These are phyloP conservation scores for Meles meles DNA, from an alignment of 2,113 vertebrate genomes.

Conservation along the genomic window DNA sequence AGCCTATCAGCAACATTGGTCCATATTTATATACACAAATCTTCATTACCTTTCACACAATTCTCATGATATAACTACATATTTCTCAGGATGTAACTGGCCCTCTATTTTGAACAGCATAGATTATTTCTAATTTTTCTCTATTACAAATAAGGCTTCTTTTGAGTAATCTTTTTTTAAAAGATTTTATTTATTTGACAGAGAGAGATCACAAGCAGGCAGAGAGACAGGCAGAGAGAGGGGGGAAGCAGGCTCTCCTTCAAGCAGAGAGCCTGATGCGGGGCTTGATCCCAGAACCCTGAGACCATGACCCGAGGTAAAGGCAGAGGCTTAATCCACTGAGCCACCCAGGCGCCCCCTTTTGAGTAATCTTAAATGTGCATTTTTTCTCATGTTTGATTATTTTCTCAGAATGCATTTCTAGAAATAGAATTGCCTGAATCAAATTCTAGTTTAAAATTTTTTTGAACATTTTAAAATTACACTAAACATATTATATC, in stretches of 20 bases:
- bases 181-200: too few relatives aligned
- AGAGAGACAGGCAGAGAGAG: too few relatives aligned
- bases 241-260: too few relatives aligned
- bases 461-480: neutral
- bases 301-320: too few relatives aligned
- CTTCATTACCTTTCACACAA: neutral
- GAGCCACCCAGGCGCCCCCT: too few relatives aligned
- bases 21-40: neutral
- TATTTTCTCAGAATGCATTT: neutral
- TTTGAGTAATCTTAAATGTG: neutral
- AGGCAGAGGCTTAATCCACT: too few relatives aligned
- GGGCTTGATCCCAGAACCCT: too few relatives aligned
- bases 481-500: neutral
- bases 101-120: neutral
- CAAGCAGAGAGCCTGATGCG: too few relatives aligned
- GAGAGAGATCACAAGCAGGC: too few relatives aligned
- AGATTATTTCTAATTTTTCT: neutral
- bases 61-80: neutral
- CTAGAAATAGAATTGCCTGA: neutral
- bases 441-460: neutral
- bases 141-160: neutral
- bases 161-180: neutral
- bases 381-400: neutral
- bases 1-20: neutral
- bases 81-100: neutral